Percentiles rank a stretch among this genome's conserved stretches.
These are phyloP conservation scores for Theocolax elegans DNA, from an alignment of 1,140 invertebrate species.

Conservation along the genomic window DNA sequence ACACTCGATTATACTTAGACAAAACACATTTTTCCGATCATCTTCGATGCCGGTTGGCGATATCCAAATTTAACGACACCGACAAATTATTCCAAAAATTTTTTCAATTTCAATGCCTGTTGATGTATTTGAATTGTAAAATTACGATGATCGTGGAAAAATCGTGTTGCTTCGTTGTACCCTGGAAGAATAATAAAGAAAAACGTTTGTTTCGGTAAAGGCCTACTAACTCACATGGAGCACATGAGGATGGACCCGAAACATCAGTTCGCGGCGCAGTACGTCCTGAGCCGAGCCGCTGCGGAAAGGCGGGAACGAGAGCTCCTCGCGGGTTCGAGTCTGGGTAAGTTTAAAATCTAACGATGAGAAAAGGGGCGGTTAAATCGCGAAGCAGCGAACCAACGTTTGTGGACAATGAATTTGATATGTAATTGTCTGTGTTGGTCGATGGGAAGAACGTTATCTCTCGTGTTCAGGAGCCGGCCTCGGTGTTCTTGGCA, in stretches of 20 bases:
- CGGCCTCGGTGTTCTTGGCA: conserved; percentile 69
- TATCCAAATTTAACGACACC: too few species aligned
- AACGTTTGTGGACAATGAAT: not conserved
- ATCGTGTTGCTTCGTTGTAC: too few species aligned
- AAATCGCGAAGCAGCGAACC: not conserved
- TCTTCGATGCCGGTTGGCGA: too few species aligned
- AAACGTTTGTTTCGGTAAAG: too few species aligned
- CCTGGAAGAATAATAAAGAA: too few species aligned
- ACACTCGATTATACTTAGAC: too few species aligned
- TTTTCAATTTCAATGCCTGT: too few species aligned
- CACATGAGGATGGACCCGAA: conserved; percentile 97
- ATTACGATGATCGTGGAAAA: too few species aligned
- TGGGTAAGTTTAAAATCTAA: conserved; percentile 52
- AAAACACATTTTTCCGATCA: too few species aligned
- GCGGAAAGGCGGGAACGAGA: conserved; percentile 89
- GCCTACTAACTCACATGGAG: conserved; percentile 92
- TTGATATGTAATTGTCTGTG: conserved; percentile 21
- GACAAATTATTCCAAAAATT: too few species aligned
- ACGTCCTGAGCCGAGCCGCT: conserved; percentile 88
- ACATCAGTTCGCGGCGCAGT: conserved; percentile 94
- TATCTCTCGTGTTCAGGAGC: conserved; percentile 61
- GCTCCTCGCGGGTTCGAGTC: conserved; percentile 75
- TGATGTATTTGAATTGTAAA: too few species aligned
- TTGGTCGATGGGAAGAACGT: conserved; percentile 36
- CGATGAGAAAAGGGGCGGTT: not conserved